phyloP scores from a whole-genome alignment of 1,140 invertebrate species.

The Pinna nobilis region DNA sequence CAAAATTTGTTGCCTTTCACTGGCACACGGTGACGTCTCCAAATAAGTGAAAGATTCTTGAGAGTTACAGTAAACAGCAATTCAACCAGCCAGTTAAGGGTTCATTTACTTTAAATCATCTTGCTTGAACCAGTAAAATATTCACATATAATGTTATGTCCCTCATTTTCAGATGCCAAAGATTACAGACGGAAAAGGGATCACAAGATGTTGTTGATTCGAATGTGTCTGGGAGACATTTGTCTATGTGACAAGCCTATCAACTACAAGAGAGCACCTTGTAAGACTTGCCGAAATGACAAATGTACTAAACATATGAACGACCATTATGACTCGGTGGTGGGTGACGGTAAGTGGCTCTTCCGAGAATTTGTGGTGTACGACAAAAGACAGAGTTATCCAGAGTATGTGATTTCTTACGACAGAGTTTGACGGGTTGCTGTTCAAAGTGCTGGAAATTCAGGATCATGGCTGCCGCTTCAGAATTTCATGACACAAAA shows the following conservation, averaged over 20 bases:
- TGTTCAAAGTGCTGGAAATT: too few relatives aligned
- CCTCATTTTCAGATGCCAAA: conserved; percentile 38
- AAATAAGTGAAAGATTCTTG: too few relatives aligned
- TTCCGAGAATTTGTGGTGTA: conserved; percentile 67
- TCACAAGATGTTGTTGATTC: conserved; percentile 45
- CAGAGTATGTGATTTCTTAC: conserved; percentile 65
- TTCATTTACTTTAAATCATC: too few relatives aligned
- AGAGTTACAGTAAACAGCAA: too few relatives aligned
- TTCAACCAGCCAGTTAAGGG: too few relatives aligned
- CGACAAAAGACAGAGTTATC: conserved; percentile 55
- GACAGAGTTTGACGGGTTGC: conserved; percentile 34
- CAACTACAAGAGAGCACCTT: conserved; percentile 42
- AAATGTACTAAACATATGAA: conserved; percentile 20
- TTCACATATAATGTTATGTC: too few relatives aligned
- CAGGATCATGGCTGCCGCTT: too few relatives aligned
- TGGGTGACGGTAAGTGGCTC: conserved; percentile 52
- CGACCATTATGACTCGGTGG: conserved; percentile 52
- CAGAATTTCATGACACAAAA: too few relatives aligned
- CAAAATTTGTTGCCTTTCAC: too few relatives aligned
- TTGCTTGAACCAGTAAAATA: too few relatives aligned
- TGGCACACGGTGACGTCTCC: too few relatives aligned
- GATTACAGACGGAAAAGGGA: conserved; percentile 19
- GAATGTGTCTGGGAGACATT: conserved; percentile 48
- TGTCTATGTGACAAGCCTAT: conserved; percentile 33
- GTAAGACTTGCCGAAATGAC: conserved; percentile 25